Percentiles rank a stretch among this genome's conserved stretches.
Conservation (phyloP, 1,140 invertebrate genomes). For the Hylaeus anthracinus region DNA sequence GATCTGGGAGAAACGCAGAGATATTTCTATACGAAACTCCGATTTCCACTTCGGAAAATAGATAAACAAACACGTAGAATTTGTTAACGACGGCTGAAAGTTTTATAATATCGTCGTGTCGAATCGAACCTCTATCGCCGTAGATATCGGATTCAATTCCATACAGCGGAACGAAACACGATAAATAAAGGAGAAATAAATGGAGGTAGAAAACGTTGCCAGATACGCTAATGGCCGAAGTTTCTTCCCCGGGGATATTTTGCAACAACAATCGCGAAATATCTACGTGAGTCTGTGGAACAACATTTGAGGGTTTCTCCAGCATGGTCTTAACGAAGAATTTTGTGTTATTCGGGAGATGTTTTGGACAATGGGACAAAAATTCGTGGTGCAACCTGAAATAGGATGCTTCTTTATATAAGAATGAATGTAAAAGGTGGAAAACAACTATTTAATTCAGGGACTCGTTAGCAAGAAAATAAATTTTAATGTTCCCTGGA, state of each 20-base stretch:
- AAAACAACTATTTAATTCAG: too few relatives aligned
- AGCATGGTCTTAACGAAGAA: too few relatives aligned
- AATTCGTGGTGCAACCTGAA: too few relatives aligned
- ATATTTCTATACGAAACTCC: background rate
- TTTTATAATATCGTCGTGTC: conserved; percentile 17
- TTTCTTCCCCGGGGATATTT: background rate
- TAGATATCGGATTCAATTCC: conserved; percentile 8
- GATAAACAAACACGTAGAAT: background rate
- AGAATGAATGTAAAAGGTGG: too few relatives aligned
- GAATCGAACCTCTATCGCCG: background rate
- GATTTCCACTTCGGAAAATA: background rate
- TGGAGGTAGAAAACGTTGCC: background rate
- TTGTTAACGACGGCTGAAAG: conserved; percentile 13
- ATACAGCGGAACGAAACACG: background rate
- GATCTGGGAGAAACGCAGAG: background rate
- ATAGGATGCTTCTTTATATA: too few relatives aligned
- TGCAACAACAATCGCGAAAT: background rate
- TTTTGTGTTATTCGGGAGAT: too few relatives aligned
- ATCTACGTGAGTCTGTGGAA: background rate
- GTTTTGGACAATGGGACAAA: too few relatives aligned
- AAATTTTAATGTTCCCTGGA: too few relatives aligned
- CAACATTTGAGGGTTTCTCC: background rate
- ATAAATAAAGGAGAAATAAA: background rate
- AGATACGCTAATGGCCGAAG: background rate
- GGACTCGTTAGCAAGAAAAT: too few relatives aligned